Evolutionary conservation across 2,113 vertebrate species (phyloP).

Genomic region (Cisticola juncidis): DNA sequence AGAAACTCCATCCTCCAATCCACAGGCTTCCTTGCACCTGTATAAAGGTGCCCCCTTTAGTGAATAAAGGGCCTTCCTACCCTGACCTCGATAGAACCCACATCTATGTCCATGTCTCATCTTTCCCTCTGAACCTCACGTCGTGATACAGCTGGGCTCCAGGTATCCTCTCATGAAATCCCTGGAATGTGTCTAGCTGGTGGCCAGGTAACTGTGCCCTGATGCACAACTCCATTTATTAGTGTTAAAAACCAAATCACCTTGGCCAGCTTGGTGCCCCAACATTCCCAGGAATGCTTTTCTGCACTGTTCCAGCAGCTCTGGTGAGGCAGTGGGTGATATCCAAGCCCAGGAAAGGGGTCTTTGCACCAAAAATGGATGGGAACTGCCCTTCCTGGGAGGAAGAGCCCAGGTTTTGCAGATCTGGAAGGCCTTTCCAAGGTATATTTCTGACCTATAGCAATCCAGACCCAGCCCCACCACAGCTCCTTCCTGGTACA

Average conservation of each 20-base stretch:
- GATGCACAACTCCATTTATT: no score
- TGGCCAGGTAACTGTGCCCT: background rate
- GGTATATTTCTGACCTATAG: background rate
- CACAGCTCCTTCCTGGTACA: background rate
- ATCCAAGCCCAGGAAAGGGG: background rate
- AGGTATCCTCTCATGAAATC: background rate
- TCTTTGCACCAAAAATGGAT: background rate
- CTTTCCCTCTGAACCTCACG: no score
- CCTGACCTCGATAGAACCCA: no score
- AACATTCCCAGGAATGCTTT: background rate
- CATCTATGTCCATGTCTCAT: no score
- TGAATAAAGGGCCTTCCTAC: no score
- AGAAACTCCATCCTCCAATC: no score
- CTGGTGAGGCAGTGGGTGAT: background rate
- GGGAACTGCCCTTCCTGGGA: background rate
- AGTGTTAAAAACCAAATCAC: background rate
- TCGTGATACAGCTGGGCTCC: no score
- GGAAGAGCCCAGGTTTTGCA: background rate
- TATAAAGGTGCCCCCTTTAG: no score
- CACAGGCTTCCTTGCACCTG: no score
- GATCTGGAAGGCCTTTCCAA: background rate
- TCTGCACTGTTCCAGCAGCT: background rate
- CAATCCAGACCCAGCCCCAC: fast-evolving
- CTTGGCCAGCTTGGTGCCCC: background rate
- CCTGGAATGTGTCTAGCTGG: background rate